Evolutionary conservation across 2,888 invertebrate genomes (phyloP).

Genomic region (Orchesellides sinensis): DNA sequence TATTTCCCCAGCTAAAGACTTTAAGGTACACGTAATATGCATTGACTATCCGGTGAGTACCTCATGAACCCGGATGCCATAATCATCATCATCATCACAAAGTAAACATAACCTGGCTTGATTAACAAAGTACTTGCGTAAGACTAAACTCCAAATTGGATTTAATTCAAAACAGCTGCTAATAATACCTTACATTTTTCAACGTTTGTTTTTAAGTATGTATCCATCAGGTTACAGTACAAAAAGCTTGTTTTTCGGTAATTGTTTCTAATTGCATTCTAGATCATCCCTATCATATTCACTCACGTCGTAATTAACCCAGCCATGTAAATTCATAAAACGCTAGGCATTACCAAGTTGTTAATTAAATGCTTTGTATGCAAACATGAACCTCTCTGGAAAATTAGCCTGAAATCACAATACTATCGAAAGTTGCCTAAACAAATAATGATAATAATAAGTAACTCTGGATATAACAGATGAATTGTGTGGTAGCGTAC

Average conservation of each 20-base stretch:
- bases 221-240: background rate
- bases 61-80: too few relatives aligned
- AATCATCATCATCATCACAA: too few relatives aligned
- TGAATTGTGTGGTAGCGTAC: background rate
- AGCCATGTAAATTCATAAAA: background rate
- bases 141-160: too few relatives aligned
- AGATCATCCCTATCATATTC: slow-evolving; percentile 50
- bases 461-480: background rate
- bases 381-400: background rate
- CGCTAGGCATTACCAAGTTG: background rate
- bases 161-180: background rate
- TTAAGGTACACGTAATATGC: too few relatives aligned
- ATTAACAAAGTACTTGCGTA: too few relatives aligned
- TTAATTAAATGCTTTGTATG: slow-evolving; percentile 30
- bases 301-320: slow-evolving; percentile 42
- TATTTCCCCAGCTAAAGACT: too few relatives aligned
- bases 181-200: background rate
- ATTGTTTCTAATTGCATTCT: slow-evolving; percentile 61
- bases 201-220: background rate
- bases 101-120: too few relatives aligned
- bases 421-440: background rate
- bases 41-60: too few relatives aligned
- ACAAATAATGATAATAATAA: background rate
- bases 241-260: slow-evolving; percentile 43
- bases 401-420: background rate